Conservation (phyloP, 2,797 vertebrate genomes). For the Clarias pachynema region DNA sequence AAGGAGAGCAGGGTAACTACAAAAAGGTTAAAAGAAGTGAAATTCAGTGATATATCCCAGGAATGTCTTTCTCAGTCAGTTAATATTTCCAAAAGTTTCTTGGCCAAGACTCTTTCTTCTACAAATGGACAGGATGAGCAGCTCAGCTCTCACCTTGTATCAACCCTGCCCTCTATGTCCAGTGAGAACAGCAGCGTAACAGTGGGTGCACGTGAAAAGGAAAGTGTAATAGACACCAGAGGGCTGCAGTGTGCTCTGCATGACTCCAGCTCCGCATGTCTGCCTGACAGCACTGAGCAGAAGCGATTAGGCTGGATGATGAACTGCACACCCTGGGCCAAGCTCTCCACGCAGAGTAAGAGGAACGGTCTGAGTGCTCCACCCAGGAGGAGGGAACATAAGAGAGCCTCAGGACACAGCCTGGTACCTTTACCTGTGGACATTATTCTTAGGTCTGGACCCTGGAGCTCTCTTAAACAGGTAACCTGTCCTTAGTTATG, state of each 20-base stretch:
- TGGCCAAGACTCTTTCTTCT: background rate
- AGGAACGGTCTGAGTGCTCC: slow-evolving; percentile 63
- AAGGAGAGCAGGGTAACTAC: slow-evolving; percentile 8
- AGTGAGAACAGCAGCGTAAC: background rate
- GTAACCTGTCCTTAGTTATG: slow-evolving; percentile 65
- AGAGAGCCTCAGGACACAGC: slow-evolving; percentile 59
- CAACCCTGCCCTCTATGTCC: background rate
- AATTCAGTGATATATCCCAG: slow-evolving; percentile 1
- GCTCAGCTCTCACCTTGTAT: background rate
- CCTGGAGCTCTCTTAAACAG: slow-evolving; percentile 79
- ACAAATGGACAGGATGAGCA: slow-evolving; percentile 11
- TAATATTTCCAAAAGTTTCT: background rate
- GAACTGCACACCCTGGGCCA: slow-evolving; percentile 80
- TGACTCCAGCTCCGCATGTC: slow-evolving; percentile 23
- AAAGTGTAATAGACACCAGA: slow-evolving; percentile 15
- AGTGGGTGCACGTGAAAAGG: background rate
- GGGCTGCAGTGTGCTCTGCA: background rate
- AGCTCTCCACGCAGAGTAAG: slow-evolving; percentile 76
- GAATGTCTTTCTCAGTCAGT: slow-evolving; percentile 10
- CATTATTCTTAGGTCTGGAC: slow-evolving; percentile 73
- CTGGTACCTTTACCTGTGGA: slow-evolving; percentile 72
- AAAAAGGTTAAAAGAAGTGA: slow-evolving; percentile 11
- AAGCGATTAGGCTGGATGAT: slow-evolving; percentile 86
- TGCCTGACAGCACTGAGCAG: slow-evolving; percentile 74
- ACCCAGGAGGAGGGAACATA: slow-evolving; percentile 46